Evolutionary conservation across 2,888 invertebrate species (phyloP).

Genomic region (Amphiduros pacificus): DNA sequence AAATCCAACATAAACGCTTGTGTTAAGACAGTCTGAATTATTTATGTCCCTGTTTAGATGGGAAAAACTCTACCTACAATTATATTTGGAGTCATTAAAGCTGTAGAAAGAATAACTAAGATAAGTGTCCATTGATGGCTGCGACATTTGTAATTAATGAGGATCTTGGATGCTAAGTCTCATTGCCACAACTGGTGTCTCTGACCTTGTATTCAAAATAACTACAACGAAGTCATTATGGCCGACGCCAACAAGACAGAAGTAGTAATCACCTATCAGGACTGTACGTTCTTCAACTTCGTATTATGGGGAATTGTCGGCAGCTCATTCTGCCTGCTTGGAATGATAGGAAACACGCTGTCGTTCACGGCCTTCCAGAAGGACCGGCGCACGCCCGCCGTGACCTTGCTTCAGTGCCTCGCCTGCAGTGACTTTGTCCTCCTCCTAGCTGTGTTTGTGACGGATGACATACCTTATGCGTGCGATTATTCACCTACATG

Average conservation of each 20-base stretch:
- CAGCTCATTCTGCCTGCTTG: slow-evolving; percentile 26
- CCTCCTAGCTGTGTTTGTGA: slow-evolving; percentile 31
- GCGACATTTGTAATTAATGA: too few relatives aligned
- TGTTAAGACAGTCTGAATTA: too few relatives aligned
- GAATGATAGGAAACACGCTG: slow-evolving; percentile 31
- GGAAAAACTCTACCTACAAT: too few relatives aligned
- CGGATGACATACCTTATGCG: slow-evolving; percentile 32
- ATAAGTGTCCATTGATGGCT: too few relatives aligned
- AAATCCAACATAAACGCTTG: too few relatives aligned
- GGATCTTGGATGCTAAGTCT: too few relatives aligned
- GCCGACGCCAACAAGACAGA: neutral
- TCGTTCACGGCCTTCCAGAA: slow-evolving; percentile 30
- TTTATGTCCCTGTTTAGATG: too few relatives aligned
- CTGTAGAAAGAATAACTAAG: too few relatives aligned
- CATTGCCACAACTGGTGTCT: too few relatives aligned
- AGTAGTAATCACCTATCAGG: neutral
- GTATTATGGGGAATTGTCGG: slow-evolving; percentile 31
- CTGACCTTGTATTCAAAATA: too few relatives aligned
- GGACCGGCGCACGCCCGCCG: slow-evolving; percentile 28
- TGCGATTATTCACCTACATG: slow-evolving; percentile 31
- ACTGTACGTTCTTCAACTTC: slow-evolving; percentile 32
- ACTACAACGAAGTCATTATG: neutral
- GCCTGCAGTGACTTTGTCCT: slow-evolving; percentile 32
- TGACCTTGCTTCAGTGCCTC: slow-evolving; percentile 31
- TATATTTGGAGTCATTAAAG: too few relatives aligned